Evolutionary conservation across 2,888 invertebrate genomes (phyloP), one percentile per base, ranked within the genome.

Genomic region (Microplitis manilae): DNA sequence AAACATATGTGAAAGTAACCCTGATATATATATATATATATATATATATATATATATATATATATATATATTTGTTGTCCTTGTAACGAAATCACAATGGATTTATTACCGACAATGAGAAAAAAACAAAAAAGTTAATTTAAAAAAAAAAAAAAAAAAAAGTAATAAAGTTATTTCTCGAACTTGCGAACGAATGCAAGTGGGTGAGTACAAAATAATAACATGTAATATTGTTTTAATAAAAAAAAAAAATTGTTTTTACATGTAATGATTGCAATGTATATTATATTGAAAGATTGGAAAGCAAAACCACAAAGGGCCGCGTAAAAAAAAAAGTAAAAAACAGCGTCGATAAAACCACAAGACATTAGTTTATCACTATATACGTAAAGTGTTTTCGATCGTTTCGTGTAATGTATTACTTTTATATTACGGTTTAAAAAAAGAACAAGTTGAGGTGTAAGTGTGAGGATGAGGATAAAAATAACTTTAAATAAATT

Each of bases 81-180:
- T 73, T 73, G 73, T 67, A 67, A 59, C 41, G 59, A 73, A 73
- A 73, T 73, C 20, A 65, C 64, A 73, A 73, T 73, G 65, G 73
- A 20, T 73, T 61, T 69, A 50, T 40, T 41, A 30, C 61, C 62
- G 39, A 40, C 30, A 17, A 30, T 62, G 15, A 7, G 50, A 40
- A 73, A 50, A 61, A 41, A 62, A 64, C 40, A 62, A 72, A 62
- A 71, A 59, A 20, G 7, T 39, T 65, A 15, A 41, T 41, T 5
- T 20, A 7, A 64, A 64, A 64, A 73, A 39, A 59, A 71, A 20
- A 30, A 73, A 39, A 59, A 71, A 20, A 30, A 30, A 41, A 41
- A 69, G 13, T 50, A 13, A 50, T 50, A 50, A 50, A 50, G 13
- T 50, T 50, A 50, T 50, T 50, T 50, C 13, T 13, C 4, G 13